Percentiles rank a stretch among this genome's conserved stretches.
Conservation (phyloP, 2,113 vertebrate genomes). For the Nesogale talazaci region DNA sequence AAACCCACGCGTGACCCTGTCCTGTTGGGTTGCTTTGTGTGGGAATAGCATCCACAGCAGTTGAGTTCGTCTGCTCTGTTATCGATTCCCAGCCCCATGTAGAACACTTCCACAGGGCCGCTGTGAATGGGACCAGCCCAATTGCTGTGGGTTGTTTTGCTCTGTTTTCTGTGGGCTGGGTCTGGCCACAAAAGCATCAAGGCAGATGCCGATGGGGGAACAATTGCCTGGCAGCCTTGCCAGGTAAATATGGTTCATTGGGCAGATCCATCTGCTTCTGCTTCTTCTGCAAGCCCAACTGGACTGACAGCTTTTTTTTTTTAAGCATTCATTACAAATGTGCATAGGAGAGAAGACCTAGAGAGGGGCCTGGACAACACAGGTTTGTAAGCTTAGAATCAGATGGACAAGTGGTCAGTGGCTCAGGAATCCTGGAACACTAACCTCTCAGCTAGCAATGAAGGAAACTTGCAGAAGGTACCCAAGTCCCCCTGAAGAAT, state of each 20-base stretch:
- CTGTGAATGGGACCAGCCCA: too few relatives aligned
- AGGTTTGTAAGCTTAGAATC: constrained; percentile 44
- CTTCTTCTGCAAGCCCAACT: not conserved
- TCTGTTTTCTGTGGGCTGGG: not conserved
- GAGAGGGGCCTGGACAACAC: not conserved
- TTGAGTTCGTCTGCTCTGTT: too few relatives aligned
- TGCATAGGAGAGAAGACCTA: not conserved
- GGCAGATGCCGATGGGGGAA: not conserved
- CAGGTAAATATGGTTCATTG: not conserved
- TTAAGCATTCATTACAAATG: constrained; percentile 8
- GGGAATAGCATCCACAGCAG: too few relatives aligned
- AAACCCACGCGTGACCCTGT: too few relatives aligned
- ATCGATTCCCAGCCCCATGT: too few relatives aligned
- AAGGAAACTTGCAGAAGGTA: constrained; percentile 8
- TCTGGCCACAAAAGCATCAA: not conserved
- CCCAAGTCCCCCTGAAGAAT: not conserved
- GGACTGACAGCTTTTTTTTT: not conserved
- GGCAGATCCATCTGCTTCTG: not conserved
- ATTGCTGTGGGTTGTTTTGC: too few relatives aligned
- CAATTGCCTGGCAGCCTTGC: not conserved
- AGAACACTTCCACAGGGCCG: too few relatives aligned
- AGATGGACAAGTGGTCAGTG: not conserved
- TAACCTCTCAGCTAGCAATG: not conserved
- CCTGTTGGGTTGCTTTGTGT: too few relatives aligned
- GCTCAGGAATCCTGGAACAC: not conserved